phyloP scores from a whole-genome alignment of 2,797 vertebrate genomes.

The Rhinogobio ventralis region DNA sequence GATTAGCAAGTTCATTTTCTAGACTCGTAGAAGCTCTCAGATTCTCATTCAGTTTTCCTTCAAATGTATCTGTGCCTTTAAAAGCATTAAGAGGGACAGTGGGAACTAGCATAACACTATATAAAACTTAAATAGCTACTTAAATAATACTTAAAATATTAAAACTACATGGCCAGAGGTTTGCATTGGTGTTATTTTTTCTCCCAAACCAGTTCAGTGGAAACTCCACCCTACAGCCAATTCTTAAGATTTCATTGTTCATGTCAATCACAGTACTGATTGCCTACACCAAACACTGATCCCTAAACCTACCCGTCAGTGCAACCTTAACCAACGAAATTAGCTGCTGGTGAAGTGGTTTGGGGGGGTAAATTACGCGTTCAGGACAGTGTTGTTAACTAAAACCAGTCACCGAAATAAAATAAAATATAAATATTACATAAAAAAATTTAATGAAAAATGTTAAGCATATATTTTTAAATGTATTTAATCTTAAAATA shows the following conservation, averaged over 20 bases:
- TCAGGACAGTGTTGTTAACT: neutral
- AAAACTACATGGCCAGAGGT: neutral
- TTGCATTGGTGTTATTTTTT: neutral
- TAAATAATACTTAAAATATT: neutral
- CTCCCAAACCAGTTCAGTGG: no score
- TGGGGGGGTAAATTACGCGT: no score
- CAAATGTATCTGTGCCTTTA: neutral
- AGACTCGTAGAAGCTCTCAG: neutral
- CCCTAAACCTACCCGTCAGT: no score
- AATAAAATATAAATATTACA: neutral
- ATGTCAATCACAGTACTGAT: no score
- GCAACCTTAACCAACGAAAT: no score
- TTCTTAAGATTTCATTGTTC: no score
- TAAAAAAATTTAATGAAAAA: neutral
- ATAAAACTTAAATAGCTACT: constrained; percentile 13
- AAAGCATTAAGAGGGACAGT: neutral
- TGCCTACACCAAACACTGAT: no score
- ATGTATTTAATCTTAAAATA: neutral
- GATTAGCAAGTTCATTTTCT: neutral
- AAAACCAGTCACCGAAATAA: neutral
- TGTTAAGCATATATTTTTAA: neutral
- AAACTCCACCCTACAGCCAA: no score
- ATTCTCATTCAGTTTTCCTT: constrained; percentile 7
- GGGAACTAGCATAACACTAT: neutral
- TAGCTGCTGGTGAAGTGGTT: no score